Evolutionary conservation across 1,140 invertebrate species (phyloP), one percentile per base, ranked within the genome.

Genomic region (Pogonomyrmex barbatus): DNA sequence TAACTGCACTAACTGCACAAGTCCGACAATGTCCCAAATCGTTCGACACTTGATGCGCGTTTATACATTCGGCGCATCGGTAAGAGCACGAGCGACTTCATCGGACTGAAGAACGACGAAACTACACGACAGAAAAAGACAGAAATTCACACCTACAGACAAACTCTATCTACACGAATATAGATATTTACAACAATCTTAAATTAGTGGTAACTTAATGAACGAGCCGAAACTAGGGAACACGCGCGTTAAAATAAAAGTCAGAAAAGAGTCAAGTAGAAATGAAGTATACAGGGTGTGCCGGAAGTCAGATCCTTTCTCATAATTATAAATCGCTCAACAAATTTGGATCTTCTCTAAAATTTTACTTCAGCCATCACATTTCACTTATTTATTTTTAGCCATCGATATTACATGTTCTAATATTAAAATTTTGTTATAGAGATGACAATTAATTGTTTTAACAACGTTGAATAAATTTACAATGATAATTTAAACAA

Each of bases 151-250:
- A 88, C 75, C 71, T 87, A 87, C 83, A 71, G 85, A 70, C 79
- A 73, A 39, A 65, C 63, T 24, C 24, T 87, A 90, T 79, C 77
- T 86, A 88, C 65, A 89, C 50, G 65, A 62, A n/a, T 47, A 81
- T 70, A 79, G 39, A 50, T 91, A 89, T 91, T 86, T 91, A 91
- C 88, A 90, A 58, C 50, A 58, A 83, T 50, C 65, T 89, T 89
- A 91, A 89, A 86, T 91, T 90, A 93, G 70, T 85, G 91, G 91
- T 93, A 93, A 91, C 90, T 63, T 60, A 47, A 75, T 36, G 10
- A 77, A 50, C 17, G 14, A 73, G 10, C 10, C 39, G 54, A 10
- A 68, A 67, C 33, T 60, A n/a, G 36, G 36, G 47, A 33, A 54
- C 52, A 30, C 67, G 52, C 45, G 14, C 62, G 12, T 52, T 65